Base-by-base conservation (phyloP, 2,797 vertebrate genomes). In the Calcarius lapponicus region DNA sequence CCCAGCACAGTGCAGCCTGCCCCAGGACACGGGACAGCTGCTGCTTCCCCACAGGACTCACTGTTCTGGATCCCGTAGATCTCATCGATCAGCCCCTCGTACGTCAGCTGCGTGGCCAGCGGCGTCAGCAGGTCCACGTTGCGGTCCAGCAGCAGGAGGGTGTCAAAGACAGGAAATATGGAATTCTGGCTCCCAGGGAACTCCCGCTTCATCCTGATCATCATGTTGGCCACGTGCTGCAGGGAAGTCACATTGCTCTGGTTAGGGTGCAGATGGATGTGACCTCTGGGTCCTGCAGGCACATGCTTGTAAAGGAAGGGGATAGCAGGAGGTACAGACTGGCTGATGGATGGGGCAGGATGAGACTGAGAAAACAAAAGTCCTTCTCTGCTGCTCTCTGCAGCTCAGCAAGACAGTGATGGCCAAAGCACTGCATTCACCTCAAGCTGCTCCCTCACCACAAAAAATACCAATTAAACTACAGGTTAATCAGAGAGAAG, bases 181-280 rank as follows among this genome's bases (percentile, higher is more conserved):
- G 99, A 98, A 84, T 98, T 99, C 93, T 99, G 99, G 96, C 98
- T 99, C 54, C 99, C 99, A 1, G 99, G 98, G 91, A 99, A 99
- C 97, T 99, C 99, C 0, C 99, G 98, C 97, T 99, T 99, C 99
- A 99, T 99, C 96, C 99, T 98, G 96, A 99, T 97, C 99, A 99
- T 99, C 99, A 99, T 99, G 92, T 99, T 99, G 88, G 99, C 99
- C 80, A 99, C 99, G 17, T 99, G 99, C 99, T 99, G 96, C 40
- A 96, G 94, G 19, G 79, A 92, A 89, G 91, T 12, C 40, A 5
- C 0, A 6, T 3, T 0, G 5, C 3, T 34, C 69, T 81, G 80
- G 45, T 91, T 50, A 76, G 0, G 4, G 48, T 19, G 15, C 34
- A 31, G 13, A 9, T 0, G 13, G 53, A 5, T 45, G 40, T 50